phyloP scores from a whole-genome alignment of 2,888 invertebrate genomes.

The Drosophila demipolita region DNA sequence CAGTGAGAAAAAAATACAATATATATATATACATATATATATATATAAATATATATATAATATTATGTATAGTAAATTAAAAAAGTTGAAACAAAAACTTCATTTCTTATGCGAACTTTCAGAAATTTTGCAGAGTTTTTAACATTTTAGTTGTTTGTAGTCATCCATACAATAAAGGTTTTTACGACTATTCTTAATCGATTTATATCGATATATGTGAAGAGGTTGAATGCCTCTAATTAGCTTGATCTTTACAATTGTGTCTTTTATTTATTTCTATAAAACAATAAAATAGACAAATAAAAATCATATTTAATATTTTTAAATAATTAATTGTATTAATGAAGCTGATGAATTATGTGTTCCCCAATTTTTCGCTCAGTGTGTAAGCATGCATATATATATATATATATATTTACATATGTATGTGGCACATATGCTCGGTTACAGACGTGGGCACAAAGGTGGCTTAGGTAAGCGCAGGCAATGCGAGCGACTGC shows the following conservation, averaged over 20 bases:
- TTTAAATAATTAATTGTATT: background rate
- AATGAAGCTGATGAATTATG: background rate
- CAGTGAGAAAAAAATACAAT: background rate
- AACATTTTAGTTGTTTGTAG: background rate
- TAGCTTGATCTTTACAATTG: background rate
- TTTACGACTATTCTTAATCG: background rate
- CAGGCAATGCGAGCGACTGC: conserved; percentile 24
- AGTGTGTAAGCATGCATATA: background rate
- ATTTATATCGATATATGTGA: background rate
- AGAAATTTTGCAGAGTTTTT: background rate
- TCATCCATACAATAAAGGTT: too few relatives aligned
- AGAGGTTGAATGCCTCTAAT: background rate
- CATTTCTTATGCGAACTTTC: background rate
- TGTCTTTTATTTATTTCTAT: too few relatives aligned
- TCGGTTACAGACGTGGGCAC: conserved; percentile 16
- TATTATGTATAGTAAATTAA: background rate
- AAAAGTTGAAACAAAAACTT: background rate
- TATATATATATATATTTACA: background rate
- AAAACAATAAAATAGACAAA: too few relatives aligned
- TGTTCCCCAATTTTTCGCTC: background rate
- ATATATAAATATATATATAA: too few relatives aligned
- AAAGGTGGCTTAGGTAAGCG: conserved; percentile 63
- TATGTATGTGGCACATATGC: background rate
- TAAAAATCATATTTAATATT: too few relatives aligned
- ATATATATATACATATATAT: too few relatives aligned